Conservation (phyloP, 2,888 invertebrate genomes). For the Eristalis tenax region DNA sequence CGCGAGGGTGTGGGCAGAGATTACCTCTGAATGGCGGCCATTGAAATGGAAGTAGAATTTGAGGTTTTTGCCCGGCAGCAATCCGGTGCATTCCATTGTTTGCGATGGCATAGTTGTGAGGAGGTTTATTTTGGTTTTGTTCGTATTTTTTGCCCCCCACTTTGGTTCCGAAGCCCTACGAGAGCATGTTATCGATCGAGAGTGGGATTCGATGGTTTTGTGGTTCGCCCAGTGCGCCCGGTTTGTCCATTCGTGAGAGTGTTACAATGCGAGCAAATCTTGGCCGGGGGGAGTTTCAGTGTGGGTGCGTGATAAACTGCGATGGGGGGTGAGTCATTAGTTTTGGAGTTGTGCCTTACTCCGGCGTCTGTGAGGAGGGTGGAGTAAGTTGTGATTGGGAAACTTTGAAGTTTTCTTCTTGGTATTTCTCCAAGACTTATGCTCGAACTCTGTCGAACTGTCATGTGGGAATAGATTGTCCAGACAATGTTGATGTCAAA, state of each 20-base stretch:
- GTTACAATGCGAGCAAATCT: not conserved
- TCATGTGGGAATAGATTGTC: not conserved
- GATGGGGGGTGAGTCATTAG: not conserved
- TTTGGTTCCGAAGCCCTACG: not conserved
- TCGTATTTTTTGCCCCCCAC: not conserved
- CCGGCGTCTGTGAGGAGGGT: not conserved
- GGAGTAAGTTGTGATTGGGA: not conserved
- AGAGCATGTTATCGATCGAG: not conserved
- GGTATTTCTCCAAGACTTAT: not conserved
- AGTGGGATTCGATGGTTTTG: not conserved
- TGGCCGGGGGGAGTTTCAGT: not conserved
- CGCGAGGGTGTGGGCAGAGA: not conserved
- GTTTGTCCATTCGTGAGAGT: not conserved
- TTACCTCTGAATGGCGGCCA: constrained; percentile 15
- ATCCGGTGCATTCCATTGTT: constrained; percentile 32
- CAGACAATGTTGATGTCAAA: not conserved
- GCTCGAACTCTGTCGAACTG: not conserved
- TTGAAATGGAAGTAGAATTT: constrained; percentile 39
- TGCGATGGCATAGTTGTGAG: constrained; percentile 16
- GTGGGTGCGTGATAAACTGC: not conserved
- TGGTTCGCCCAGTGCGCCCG: not conserved
- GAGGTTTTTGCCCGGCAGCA: constrained; percentile 3
- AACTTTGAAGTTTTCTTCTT: not conserved
- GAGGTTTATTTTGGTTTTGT: not conserved
- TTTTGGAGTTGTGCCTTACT: not conserved